Percentiles rank a stretch among this genome's conserved stretches.
phyloP scores from a whole-genome alignment of 2,113 vertebrate species.

The Prietella phreatophila region DNA sequence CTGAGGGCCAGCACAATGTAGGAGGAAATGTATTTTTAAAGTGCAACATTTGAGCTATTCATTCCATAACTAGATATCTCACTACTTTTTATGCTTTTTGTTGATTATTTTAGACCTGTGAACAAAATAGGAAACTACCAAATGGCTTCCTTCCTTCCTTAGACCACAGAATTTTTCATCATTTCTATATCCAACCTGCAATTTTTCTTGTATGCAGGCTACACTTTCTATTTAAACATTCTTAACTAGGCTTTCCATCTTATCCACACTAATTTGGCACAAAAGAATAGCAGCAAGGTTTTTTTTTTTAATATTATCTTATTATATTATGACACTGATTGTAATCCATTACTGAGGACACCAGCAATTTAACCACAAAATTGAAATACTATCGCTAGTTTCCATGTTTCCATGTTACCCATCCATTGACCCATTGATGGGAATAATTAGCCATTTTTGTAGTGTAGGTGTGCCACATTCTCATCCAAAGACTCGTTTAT shows the following conservation, averaged over 20 bases:
- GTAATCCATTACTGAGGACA: conserved; percentile 43
- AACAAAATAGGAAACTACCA: conserved; percentile 10
- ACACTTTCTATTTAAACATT: not conserved
- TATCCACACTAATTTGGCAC: conserved; percentile 41
- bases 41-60: conserved; percentile 64
- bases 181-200: not conserved
- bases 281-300: conserved; percentile 45
- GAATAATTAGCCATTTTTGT: conserved; percentile 10
- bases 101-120: conserved; percentile 45
- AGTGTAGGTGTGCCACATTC: not conserved
- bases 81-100: conserved; percentile 20
- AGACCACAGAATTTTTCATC: not conserved
- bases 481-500: not conserved
- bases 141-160: conserved; percentile 29
- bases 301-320: conserved; percentile 19
- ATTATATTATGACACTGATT: conserved; percentile 40
- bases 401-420: conserved; percentile 28
- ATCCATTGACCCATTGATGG: not conserved
- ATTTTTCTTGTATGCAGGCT: not conserved
- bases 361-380: conserved; percentile 47
- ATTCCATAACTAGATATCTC: conserved; percentile 15
- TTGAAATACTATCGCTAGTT: conserved; percentile 61
- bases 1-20: conserved; percentile 53
- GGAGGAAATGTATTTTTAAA: conserved; percentile 57
- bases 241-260: not conserved